phyloP scores from a whole-genome alignment of 2,113 vertebrate genomes.

The Epinephelus moara region DNA sequence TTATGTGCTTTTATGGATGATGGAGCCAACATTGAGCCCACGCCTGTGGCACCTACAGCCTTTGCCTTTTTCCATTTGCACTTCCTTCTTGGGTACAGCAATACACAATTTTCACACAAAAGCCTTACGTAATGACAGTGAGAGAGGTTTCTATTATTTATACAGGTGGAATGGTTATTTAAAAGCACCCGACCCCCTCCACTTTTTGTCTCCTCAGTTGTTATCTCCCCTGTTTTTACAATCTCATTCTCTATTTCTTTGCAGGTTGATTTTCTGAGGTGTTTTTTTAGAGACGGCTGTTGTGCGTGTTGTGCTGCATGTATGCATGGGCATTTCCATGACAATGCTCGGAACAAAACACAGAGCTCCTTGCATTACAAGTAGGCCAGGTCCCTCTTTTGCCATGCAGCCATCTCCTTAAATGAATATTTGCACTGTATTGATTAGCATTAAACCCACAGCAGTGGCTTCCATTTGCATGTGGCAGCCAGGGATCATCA shows the following conservation, averaged over 20 bases:
- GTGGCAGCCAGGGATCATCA: conserved; percentile 53
- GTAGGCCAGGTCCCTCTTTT: conserved; percentile 55
- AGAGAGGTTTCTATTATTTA: conserved; percentile 75
- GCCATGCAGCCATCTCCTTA: conserved; percentile 60
- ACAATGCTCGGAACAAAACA: conserved; percentile 32
- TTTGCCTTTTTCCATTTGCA: conserved; percentile 73
- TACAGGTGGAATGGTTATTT: conserved; percentile 65
- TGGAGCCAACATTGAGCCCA: conserved; percentile 69
- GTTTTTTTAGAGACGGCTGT: conserved; percentile 16
- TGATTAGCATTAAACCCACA: conserved; percentile 79
- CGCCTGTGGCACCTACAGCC: conserved; percentile 66
- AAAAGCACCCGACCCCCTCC: conserved; percentile 58
- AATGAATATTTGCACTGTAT: conserved; percentile 81
- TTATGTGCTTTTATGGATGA: conserved; percentile 80
- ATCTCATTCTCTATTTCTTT: conserved; percentile 38
- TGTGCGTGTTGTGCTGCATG: conserved; percentile 11
- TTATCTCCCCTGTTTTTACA: conserved; percentile 50
- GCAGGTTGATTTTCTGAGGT: conserved; percentile 10
- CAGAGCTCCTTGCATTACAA: conserved; percentile 63
- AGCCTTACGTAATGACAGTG: conserved; percentile 69
- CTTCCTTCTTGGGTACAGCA: conserved; percentile 52
- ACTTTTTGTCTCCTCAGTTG: conserved; percentile 49
- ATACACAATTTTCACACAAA: conserved; percentile 70
- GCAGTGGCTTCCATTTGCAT: conserved; percentile 75
- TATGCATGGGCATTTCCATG: conserved; percentile 23